Conservation (phyloP, 2,113 vertebrate genomes). For the Lagopus muta region DNA sequence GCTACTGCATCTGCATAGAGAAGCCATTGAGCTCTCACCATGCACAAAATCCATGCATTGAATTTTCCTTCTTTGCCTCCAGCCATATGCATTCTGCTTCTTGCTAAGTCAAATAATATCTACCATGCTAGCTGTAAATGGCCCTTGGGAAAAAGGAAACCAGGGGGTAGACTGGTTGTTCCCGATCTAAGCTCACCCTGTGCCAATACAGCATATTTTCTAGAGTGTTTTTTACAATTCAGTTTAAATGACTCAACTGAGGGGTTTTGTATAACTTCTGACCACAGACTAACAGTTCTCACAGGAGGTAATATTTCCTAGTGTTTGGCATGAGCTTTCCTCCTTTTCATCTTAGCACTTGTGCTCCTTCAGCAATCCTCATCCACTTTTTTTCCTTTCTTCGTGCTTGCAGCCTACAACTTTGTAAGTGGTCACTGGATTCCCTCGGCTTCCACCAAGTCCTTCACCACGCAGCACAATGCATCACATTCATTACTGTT, state of each 20-base stretch:
- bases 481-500: not conserved
- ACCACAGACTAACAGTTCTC: conserved; percentile 30
- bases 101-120: conserved; percentile 26
- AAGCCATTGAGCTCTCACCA: accelerated
- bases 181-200: not conserved
- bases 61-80: conserved; percentile 32
- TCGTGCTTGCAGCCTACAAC: not conserved
- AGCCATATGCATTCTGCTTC: conserved; percentile 25
- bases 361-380: conserved; percentile 22
- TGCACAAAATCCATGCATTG: not conserved
- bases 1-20: not conserved
- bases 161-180: conserved; percentile 31
- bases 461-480: not conserved
- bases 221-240: conserved; percentile 34
- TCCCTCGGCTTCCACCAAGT: not conserved
- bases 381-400: not conserved
- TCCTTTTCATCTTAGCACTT: conserved; percentile 40
- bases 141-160: conserved; percentile 36
- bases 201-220: conserved; percentile 58
- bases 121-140: not conserved
- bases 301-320: conserved; percentile 40
- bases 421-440: not conserved
- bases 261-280: conserved; percentile 45
- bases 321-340: conserved; percentile 34
- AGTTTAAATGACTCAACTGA: conserved; percentile 48